phyloP scores from a whole-genome alignment of 30 jellyfish, hydroid and myxozoan genomes.

The Turritopsis rubra region DNA sequence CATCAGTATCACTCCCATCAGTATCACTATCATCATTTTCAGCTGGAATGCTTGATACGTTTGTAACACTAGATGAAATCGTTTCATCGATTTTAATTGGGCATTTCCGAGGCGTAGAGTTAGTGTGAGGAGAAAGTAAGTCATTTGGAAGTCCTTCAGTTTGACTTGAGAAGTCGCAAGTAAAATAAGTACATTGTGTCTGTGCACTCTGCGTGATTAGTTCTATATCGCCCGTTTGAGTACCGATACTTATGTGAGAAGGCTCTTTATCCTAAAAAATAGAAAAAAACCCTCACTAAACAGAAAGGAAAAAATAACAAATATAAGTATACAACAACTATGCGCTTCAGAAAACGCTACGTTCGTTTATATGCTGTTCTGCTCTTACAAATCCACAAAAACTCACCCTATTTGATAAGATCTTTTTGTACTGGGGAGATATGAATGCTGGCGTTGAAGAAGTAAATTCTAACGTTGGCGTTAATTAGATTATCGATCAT shows the following conservation, averaged over 20 bases:
- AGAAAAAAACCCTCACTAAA: neutral
- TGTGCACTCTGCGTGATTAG: neutral
- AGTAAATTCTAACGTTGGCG: neutral
- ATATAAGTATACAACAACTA: neutral
- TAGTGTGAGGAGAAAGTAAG: neutral
- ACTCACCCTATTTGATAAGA: neutral
- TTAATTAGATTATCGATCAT: neutral
- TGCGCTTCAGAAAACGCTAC: neutral
- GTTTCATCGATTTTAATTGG: neutral
- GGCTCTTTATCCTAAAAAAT: neutral
- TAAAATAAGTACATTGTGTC: neutral
- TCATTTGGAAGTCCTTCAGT: neutral
- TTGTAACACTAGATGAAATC: neutral
- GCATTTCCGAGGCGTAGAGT: neutral
- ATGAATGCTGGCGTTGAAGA: neutral
- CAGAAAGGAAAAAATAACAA: neutral
- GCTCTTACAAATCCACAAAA: neutral
- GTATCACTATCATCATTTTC: neutral
- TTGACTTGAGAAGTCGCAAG: neutral
- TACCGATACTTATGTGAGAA: neutral
- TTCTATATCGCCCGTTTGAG: neutral
- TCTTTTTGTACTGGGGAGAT: neutral
- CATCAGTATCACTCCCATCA: neutral
- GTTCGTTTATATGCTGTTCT: neutral
- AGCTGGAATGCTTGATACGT: neutral